Conservation (phyloP, 2,797 vertebrate genomes). For the Microctenopoma stevenorrisi region DNA sequence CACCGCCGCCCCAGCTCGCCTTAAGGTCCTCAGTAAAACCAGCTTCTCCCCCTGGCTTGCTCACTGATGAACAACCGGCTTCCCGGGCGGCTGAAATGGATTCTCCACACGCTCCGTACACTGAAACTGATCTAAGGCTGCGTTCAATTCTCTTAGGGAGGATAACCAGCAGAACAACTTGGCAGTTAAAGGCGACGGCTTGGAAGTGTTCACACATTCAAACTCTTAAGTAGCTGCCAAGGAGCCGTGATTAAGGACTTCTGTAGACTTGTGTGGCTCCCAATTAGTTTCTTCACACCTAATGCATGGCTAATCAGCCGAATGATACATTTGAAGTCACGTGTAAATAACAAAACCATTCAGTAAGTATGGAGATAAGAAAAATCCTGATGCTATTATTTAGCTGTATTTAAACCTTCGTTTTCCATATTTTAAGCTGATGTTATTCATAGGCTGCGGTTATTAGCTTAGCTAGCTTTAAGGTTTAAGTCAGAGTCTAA, state of each 20-base stretch:
- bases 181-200: constrained; percentile 45
- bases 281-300: constrained; percentile 37
- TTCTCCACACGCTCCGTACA: constrained; percentile 50
- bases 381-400: no score
- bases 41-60: constrained; percentile 38
- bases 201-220: constrained; percentile 37
- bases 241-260: constrained; percentile 34
- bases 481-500: not conserved
- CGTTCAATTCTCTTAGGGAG: constrained; percentile 44
- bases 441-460: not conserved
- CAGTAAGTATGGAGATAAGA: not conserved
- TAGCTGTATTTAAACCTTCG: not conserved
- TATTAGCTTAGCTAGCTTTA: not conserved
- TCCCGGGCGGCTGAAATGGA: constrained; percentile 44
- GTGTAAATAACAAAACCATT: not conserved
- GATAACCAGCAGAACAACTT: constrained; percentile 53
- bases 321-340: not conserved
- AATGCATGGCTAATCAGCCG: constrained; percentile 7
- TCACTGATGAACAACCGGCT: constrained; percentile 57
- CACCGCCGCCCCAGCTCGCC: constrained; percentile 34
- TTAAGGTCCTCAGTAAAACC: constrained; percentile 46
- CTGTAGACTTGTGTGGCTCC: constrained; percentile 15
- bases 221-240: constrained; percentile 45
- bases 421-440: not conserved
- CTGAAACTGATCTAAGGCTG: constrained; percentile 55